phyloP scores from a whole-genome alignment of 2,888 invertebrate species.

The Sclerodermus sp. region DNA sequence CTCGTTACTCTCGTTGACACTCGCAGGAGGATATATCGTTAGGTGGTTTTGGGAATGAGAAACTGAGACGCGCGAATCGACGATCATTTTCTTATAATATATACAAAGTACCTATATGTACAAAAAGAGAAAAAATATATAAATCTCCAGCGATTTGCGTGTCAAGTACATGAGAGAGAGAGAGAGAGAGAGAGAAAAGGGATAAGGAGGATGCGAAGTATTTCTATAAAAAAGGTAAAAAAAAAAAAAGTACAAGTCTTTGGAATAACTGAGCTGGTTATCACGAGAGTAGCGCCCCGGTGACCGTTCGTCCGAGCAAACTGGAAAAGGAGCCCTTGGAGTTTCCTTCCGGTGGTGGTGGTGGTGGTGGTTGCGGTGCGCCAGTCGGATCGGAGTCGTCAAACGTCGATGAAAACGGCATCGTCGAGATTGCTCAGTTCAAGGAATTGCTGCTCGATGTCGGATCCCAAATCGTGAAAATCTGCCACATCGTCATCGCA shows the following conservation, averaged over 20 bases:
- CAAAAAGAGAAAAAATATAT: constrained; percentile 11
- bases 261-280: constrained; percentile 9
- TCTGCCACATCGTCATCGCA: constrained; percentile 42
- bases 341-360: too few relatives aligned
- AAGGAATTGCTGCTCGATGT: constrained; percentile 54
- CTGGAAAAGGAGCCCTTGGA: too few relatives aligned
- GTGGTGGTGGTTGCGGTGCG: too few relatives aligned
- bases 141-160: constrained; percentile 8
- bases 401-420: constrained; percentile 49
- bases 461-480: constrained; percentile 50
- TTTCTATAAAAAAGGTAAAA: too few relatives aligned
- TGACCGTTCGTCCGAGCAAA: too few relatives aligned
- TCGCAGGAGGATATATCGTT: too few relatives aligned
- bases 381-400: constrained; percentile 5
- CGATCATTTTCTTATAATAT: constrained; percentile 27
- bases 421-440: constrained; percentile 51
- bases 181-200: constrained; percentile 14
- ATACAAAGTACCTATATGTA: constrained; percentile 30
- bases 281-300: too few relatives aligned
- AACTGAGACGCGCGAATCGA: too few relatives aligned
- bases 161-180: too few relatives aligned
- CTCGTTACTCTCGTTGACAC: too few relatives aligned
- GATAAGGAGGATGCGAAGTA: too few relatives aligned
- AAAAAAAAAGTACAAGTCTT: constrained; percentile 16
- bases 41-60: too few relatives aligned